phyloP scores from a whole-genome alignment of 2,113 vertebrate genomes.

The Petaurus breviceps region DNA sequence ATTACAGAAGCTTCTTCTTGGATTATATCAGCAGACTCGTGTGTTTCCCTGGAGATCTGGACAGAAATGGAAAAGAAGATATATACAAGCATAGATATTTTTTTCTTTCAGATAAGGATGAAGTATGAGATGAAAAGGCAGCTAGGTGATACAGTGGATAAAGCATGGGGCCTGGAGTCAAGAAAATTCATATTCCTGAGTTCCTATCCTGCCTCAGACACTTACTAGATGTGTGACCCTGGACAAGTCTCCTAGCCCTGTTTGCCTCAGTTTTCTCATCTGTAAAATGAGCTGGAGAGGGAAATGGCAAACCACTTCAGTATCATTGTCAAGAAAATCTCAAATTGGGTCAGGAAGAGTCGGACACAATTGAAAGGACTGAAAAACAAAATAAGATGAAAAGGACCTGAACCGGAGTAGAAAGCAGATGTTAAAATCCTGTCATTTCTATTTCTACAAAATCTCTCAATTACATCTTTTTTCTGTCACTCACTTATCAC shows the following conservation, averaged over 20 bases:
- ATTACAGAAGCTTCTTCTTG: slow-evolving; percentile 90
- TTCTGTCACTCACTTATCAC: neutral
- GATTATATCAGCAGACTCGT: slow-evolving; percentile 84
- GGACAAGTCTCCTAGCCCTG: neutral
- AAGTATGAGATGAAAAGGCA: neutral
- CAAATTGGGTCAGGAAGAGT: neutral
- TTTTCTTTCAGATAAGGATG: neutral
- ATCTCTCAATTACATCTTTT: neutral
- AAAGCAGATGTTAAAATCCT: neutral
- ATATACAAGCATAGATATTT: neutral
- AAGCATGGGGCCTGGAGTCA: neutral
- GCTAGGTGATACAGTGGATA: neutral
- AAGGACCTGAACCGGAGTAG: neutral
- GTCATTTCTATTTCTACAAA: neutral
- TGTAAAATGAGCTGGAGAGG: neutral
- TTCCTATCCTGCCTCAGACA: neutral
- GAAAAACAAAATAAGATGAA: neutral
- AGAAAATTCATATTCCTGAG: neutral
- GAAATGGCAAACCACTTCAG: neutral
- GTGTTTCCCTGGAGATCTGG: slow-evolving; percentile 90
- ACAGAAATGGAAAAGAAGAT: slow-evolving; percentile 49
- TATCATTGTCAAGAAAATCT: neutral
- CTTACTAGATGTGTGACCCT: neutral
- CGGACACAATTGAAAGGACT: neutral
- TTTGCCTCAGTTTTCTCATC: neutral